Conservation (phyloP, 2,797 vertebrate species). For the Arctocebus calabarensis region DNA sequence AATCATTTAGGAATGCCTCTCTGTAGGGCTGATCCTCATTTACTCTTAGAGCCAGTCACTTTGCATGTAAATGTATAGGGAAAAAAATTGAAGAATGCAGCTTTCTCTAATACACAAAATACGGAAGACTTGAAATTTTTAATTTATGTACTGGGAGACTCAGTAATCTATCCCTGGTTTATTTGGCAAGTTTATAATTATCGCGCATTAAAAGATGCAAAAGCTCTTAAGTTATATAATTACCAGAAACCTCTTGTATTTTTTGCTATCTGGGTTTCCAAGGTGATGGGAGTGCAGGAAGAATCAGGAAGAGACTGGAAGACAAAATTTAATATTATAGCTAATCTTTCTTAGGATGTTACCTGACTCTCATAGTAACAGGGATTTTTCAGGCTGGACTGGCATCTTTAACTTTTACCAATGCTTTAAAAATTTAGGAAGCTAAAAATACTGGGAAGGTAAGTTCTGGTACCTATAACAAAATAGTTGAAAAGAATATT, state of each 20-base stretch:
- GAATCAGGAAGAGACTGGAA: conserved; percentile 32
- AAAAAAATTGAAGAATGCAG: conserved; percentile 6
- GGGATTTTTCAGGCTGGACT: neutral
- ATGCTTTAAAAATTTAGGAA: neutral
- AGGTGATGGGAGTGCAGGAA: neutral
- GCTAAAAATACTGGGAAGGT: neutral
- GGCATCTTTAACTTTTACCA: neutral
- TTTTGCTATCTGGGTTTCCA: conserved; percentile 55
- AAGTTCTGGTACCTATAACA: neutral
- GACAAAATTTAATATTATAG: neutral
- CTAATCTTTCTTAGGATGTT: conserved; percentile 24
- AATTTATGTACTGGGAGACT: neutral
- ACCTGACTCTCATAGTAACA: neutral
- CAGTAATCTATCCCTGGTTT: neutral
- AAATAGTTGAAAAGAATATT: conserved; percentile 26
- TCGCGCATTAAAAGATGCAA: neutral
- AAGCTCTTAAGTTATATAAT: neutral
- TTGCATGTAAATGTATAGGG: neutral
- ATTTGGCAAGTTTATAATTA: conserved; percentile 52
- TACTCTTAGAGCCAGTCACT: neutral
- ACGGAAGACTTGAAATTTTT: neutral
- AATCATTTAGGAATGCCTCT: conserved; percentile 4
- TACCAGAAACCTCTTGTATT: conserved; percentile 11
- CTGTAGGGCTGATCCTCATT: neutral
- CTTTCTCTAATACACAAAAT: conserved; percentile 30